Evolutionary conservation across 2,113 vertebrate species (phyloP).

Genomic region (Cercopithecus mona): DNA sequence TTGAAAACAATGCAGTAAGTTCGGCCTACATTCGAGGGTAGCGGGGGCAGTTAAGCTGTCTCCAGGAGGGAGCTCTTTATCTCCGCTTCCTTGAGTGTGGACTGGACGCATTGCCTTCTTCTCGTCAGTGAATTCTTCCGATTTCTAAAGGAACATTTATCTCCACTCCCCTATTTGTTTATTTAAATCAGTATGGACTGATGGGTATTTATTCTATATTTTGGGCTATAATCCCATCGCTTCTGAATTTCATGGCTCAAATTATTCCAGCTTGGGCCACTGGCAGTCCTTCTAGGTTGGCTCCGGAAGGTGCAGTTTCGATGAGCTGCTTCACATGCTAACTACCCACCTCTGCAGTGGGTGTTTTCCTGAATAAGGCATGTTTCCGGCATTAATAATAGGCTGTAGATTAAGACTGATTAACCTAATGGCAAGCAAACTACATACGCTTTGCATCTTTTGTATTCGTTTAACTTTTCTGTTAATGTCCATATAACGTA

Average conservation of each 20-base stretch:
- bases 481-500: not conserved
- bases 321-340: not conserved
- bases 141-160: not conserved
- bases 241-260: not conserved
- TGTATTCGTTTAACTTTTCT: not conserved
- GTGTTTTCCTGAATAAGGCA: not conserved
- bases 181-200: not conserved
- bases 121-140: constrained; percentile 22
- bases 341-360: not conserved
- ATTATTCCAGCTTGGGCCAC: not conserved
- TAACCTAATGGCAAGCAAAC: not conserved
- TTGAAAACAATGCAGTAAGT: not conserved
- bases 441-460: not conserved
- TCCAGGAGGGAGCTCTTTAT: not conserved
- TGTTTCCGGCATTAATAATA: not conserved
- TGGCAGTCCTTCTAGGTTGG: not conserved
- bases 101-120: not conserved
- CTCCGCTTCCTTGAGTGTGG: not conserved
- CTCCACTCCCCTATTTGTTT: not conserved
- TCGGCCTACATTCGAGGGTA: not conserved
- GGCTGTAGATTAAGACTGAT: not conserved
- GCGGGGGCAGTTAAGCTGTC: not conserved
- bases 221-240: not conserved
- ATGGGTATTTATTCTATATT: not conserved
- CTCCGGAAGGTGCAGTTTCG: not conserved